Conservation (phyloP, 2,888 invertebrate species). For the Oligia fasciuncula region DNA sequence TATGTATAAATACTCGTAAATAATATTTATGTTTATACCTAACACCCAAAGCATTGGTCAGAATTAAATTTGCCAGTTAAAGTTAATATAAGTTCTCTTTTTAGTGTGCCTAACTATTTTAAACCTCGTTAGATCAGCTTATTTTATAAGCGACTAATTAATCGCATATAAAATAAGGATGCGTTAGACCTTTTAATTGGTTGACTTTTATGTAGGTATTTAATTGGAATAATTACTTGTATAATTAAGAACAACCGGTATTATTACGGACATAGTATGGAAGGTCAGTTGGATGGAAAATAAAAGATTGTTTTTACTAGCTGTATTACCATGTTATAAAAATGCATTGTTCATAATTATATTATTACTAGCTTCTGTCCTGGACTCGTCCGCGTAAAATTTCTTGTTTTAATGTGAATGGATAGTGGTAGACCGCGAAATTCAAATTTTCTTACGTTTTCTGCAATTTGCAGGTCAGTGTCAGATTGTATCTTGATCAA, state of each 20-base stretch:
- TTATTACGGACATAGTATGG: conserved; percentile 16
- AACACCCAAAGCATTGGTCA: not conserved
- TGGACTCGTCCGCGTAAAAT: no score
- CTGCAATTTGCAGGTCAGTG: no score
- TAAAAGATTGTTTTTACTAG: conserved; percentile 1
- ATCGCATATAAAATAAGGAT: no score
- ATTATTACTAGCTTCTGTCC: not conserved
- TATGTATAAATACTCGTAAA: no score
- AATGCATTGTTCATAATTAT: not conserved
- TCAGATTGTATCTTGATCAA: no score
- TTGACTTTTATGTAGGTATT: not conserved
- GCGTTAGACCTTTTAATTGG: not conserved
- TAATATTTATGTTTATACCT: no score
- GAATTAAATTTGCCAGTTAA: not conserved
- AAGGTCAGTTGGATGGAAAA: conserved; percentile 35
- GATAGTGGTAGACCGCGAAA: no score
- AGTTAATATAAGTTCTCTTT: not conserved
- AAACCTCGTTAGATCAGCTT: not conserved
- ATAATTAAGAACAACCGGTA: conserved; percentile 22
- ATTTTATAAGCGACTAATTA: no score
- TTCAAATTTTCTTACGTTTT: no score
- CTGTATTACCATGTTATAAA: not conserved
- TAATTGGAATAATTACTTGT: conserved; percentile 9
- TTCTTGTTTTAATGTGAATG: not conserved
- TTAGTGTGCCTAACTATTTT: not conserved